These are phyloP conservation scores for Spermophilus dauricus DNA, from an alignment of 2,113 vertebrate species.

Conservation along the genomic window DNA sequence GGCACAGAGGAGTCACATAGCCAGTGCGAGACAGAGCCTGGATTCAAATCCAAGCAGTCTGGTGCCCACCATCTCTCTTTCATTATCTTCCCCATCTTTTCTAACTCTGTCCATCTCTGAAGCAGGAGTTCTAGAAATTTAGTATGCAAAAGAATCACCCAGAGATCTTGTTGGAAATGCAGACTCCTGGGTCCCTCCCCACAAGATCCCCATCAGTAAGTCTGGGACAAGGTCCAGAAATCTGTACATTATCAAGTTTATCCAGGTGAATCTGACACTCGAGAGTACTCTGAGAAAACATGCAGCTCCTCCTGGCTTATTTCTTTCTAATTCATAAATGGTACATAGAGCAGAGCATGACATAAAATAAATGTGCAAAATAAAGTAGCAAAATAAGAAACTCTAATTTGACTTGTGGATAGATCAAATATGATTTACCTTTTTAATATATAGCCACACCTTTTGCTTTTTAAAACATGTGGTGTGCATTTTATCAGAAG, in stretches of 20 bases:
- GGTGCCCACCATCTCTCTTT: too few species aligned
- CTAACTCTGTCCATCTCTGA: background rate
- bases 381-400: background rate
- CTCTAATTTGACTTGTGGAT: background rate
- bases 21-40: background rate
- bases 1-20: background rate
- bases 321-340: conserved; percentile 24
- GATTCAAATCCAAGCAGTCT: background rate
- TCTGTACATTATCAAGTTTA: background rate
- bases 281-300: background rate
- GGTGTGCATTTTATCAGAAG: background rate
- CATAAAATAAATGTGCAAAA: conserved; percentile 18
- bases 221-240: background rate
- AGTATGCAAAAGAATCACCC: background rate
- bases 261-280: background rate
- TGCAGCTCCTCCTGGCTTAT: background rate
- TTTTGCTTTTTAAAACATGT: background rate
- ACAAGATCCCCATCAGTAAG: background rate
- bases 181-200: background rate
- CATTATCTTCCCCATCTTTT: background rate
- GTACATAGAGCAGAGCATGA: background rate
- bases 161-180: background rate
- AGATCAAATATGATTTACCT: background rate
- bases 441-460: background rate
- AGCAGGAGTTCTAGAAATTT: background rate